Conservation (phyloP, 2,888 invertebrate species). For the Chironomus riparius region DNA sequence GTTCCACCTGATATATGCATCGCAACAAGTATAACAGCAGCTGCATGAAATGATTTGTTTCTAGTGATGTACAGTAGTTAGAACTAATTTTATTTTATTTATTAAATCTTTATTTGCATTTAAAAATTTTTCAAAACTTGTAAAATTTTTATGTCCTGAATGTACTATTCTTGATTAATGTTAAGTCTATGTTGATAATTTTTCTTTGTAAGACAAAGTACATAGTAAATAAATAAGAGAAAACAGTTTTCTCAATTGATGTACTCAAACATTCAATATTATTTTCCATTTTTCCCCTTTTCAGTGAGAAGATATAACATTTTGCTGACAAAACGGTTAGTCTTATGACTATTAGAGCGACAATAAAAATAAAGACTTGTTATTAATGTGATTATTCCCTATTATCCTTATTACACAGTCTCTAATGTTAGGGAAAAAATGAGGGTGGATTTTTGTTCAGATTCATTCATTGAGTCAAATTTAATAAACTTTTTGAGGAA, state of each 20-base stretch:
- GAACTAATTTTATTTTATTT: neutral
- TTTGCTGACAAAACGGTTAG: neutral
- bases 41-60: conserved; percentile 14
- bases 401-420: neutral
- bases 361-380: conserved; percentile 3
- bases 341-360: neutral
- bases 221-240: too few species aligned
- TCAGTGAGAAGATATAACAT: too few species aligned
- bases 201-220: too few species aligned
- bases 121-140: too few species aligned
- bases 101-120: too few species aligned
- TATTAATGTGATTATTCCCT: conserved; percentile 21
- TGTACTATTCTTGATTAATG: too few species aligned
- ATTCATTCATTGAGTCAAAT: neutral
- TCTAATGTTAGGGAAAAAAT: neutral
- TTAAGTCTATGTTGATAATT: too few species aligned
- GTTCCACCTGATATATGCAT: conserved; percentile 23
- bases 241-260: too few species aligned
- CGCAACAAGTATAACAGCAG: conserved; percentile 5
- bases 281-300: too few species aligned
- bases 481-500: conserved; percentile 9
- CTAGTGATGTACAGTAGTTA: neutral
- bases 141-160: too few species aligned
- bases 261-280: too few species aligned
- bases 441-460: neutral